Base-by-base conservation (phyloP, 2,888 invertebrate genomes). In the Dynastes tityus region DNA sequence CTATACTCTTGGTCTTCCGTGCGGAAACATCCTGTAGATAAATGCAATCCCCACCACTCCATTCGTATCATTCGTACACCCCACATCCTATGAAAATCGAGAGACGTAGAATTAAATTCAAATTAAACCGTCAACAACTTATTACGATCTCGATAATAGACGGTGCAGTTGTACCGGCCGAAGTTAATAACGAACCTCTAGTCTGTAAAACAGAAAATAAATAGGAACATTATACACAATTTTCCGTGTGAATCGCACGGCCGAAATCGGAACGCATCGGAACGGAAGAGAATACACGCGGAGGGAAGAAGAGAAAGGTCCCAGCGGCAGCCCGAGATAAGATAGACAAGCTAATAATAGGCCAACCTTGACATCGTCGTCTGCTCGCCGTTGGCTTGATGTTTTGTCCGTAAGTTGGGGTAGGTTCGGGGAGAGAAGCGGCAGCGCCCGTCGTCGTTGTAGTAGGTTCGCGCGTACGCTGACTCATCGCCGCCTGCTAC, bases 291-390 rank as follows among this genome's bases (percentile, higher is more conserved):
- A 58, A 22, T 22, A 22, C 22, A 58, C 55, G 22, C 8, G 16
- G 55, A 22, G 22, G 22, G 27, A 58, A 22, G 55, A 16, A 45
- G 11, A 45, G 45, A 45, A 45, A 45, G 45, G 45, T 11, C 9
- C 11, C 45, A 8, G 63, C 63, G 27, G 29, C 11, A 13, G 32
- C 32, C 5, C 32, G 37, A 67, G 65, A 67, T 67, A 67, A 67
- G 65, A 67, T 67, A 67, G 65, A 67, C 65, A 67, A 45, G 65
- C 40, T 67, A 67, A 67, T 67, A 67, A 67, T 67, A 67, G 65
- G 49, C 65, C 45, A 67, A 67, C 65, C 65, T 67, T 67, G 65
- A 67, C 65, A 67, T 67, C 65, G 40, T 67, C 45, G 55, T 58
- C 55, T 58, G 55, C 55, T 58, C 22, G 55, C 55, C 55, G 55